Conservation (phyloP, 2,113 vertebrate species). For the Planiliza haematocheilus region DNA sequence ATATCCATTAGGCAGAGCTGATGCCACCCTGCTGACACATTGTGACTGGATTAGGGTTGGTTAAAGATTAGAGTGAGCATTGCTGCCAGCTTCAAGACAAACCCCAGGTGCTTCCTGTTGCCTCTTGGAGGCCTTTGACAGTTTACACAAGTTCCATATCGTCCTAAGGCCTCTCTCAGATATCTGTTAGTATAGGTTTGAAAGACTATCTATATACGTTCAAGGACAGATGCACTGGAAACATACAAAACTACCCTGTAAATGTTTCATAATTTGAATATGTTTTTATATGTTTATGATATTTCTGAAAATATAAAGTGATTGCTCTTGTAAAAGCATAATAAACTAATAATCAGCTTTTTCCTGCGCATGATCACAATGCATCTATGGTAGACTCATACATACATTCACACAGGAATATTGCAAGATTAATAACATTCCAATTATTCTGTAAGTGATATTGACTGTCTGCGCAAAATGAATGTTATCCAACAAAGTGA, state of each 20-base stretch:
- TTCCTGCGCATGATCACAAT: conserved; percentile 20
- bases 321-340: too few species aligned
- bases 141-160: conserved; percentile 45
- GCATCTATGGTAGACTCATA: conserved; percentile 87
- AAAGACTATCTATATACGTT: background rate
- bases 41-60: conserved; percentile 69
- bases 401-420: conserved; percentile 88
- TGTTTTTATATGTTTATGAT: background rate
- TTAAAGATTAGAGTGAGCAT: background rate
- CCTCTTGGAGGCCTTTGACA: conserved; percentile 48
- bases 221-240: background rate
- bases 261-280: conserved; percentile 21
- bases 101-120: conserved; percentile 71
- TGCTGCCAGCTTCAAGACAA: conserved; percentile 51
- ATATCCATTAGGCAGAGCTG: conserved; percentile 64
- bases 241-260: background rate
- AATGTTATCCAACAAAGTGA: conserved; percentile 91
- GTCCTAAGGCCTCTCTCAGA: conserved; percentile 10
- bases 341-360: conserved; percentile 12
- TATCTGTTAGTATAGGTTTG: background rate
- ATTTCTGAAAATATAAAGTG: conserved; percentile 2
- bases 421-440: conserved; percentile 92
- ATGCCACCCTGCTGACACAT: conserved; percentile 64
- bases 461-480: conserved; percentile 91
- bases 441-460: conserved; percentile 90